phyloP scores from a whole-genome alignment of 2,113 vertebrate species.

The Empidonax alnorum region DNA sequence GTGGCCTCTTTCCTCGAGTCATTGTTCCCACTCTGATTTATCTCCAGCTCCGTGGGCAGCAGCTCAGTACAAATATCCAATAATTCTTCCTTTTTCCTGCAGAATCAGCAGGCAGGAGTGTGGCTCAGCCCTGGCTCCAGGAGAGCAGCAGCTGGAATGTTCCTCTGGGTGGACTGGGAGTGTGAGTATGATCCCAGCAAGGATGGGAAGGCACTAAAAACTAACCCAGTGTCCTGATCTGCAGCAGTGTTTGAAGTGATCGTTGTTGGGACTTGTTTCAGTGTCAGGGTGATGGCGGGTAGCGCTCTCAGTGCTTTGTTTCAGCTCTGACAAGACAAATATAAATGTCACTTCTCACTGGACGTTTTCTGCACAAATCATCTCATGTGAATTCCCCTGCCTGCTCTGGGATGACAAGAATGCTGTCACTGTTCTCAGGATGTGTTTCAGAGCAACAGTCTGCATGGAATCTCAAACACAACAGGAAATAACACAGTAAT shows the following conservation, averaged over 20 bases:
- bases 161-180: not conserved
- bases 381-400: not conserved
- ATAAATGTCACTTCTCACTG: not conserved
- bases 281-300: not conserved
- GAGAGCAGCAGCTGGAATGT: not conserved
- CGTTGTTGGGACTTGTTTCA: not conserved
- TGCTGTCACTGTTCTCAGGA: not conserved
- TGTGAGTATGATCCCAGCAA: not conserved
- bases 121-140: accelerated
- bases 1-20: not conserved
- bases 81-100: not conserved
- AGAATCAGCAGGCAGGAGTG: not conserved
- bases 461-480: not conserved
- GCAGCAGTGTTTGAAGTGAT: not conserved
- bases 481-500: not conserved
- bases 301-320: not conserved
- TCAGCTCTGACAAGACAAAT: not conserved
- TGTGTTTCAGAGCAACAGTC: not conserved
- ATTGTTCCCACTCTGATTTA: not conserved
- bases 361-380: accelerated
- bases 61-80: not conserved
- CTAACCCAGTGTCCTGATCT: not conserved
- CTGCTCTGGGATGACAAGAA: not conserved
- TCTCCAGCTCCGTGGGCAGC: not conserved
- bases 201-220: not conserved